phyloP scores from a whole-genome alignment of 2,797 vertebrate species.

The Molossus molossus region DNA sequence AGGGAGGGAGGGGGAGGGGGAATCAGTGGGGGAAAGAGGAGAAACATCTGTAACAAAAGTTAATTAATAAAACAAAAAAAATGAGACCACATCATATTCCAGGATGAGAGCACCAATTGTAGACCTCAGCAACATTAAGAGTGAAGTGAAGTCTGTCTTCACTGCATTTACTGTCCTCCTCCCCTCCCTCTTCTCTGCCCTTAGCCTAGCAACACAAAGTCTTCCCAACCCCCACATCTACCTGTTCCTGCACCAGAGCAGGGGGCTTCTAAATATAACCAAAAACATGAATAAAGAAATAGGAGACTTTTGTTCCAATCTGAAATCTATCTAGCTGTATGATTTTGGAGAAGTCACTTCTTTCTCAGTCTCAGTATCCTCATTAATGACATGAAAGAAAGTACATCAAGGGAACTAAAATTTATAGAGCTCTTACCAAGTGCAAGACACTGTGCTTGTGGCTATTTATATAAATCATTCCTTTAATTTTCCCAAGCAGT shows the following conservation, averaged over 20 bases:
- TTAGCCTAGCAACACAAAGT: not conserved
- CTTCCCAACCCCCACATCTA: not conserved
- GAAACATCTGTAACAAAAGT: too few species aligned
- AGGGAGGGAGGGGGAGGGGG: too few species aligned
- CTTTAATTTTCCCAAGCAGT: slow-evolving; percentile 56
- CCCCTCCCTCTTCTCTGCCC: not conserved
- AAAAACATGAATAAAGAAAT: slow-evolving; percentile 42
- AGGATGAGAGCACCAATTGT: not conserved
- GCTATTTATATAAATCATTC: slow-evolving; percentile 54
- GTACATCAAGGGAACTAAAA: slow-evolving; percentile 51
- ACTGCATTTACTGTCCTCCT: not conserved
- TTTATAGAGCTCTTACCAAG: slow-evolving; percentile 51
- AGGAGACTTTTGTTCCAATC: not conserved
- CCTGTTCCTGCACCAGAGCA: not conserved
- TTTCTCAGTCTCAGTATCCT: slow-evolving; percentile 28
- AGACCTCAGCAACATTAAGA: slow-evolving; percentile 50
- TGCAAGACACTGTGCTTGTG: slow-evolving; percentile 10
- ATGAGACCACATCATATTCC: not conserved
- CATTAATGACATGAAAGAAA: slow-evolving; percentile 72
- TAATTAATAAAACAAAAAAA: not conserved
- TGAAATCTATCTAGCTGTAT: not conserved
- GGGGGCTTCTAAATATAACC: not conserved
- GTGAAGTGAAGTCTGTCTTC: not conserved
- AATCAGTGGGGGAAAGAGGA: too few species aligned
- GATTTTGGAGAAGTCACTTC: slow-evolving; percentile 27